Base-by-base conservation (phyloP, 2,888 invertebrate genomes). In the Hirudinaria manillensis region DNA sequence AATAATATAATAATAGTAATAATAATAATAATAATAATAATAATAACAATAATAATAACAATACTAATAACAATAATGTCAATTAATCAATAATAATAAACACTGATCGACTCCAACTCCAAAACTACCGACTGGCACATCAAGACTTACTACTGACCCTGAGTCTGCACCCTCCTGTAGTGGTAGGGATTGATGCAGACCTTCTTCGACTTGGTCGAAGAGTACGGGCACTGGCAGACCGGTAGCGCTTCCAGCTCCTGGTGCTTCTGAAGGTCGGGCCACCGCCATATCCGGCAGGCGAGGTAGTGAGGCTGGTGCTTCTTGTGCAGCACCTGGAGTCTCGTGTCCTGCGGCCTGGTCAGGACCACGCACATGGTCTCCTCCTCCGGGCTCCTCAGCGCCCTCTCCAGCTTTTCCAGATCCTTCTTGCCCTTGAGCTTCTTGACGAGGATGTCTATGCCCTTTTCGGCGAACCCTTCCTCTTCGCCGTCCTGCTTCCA, bases 131-230 rank as follows among this genome's bases (percentile, higher is more conserved):
- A 45, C 45, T 16, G 4, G 16, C 16, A 3, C 6, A 45, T 7
- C 13, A 45, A 45, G 16, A 10, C 10, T 19, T 66, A 34, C 36
- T n/a, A 75, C 80, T 78, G 80, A 87, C 88, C 89, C 80, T 96
- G 95, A 84, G 94, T 94, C 84, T 98, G 96, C 0, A 98, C 96
- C 75, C 98, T 88, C 83, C 94, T 94, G 86, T 99, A 99, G 86
- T 99, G 99, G 86, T 99, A 99, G 0, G 99, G 99, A 87, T 99
- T 99, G 81, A 99, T 98, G 89, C 99, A 99, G 75, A 99, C 96
- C 87, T 98, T 97, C 84, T 96, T 97, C 84, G 96, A 94, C 86
- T 97, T 97, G 55, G 95, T 93, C 55, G 95, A 93, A 81, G 93
- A 93, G 87, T 96, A 98, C 32, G 97, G 95, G 87, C 90, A 97